Evolutionary conservation across 2,797 vertebrate species (phyloP), one percentile per base, ranked within the genome.

Genomic region (Podargus strigoides): DNA sequence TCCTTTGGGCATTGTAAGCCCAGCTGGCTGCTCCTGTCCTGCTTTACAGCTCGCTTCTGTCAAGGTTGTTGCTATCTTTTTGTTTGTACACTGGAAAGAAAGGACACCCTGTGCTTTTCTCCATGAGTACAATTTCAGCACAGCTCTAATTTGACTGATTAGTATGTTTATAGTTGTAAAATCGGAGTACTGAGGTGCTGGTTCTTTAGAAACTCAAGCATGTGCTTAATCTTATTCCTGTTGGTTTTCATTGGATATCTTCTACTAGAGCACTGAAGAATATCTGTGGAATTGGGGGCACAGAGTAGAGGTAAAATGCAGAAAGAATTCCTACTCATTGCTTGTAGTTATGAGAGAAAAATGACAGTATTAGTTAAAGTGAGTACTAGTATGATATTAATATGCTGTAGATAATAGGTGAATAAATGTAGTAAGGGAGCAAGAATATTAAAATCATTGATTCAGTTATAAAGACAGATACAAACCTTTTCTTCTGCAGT

Each of bases 401-500:
- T 90, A 88, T 92, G 39, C 28, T 75, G 14, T 53, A 83, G 77
- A 64, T 68, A 77, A 28, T 56, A 10, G 32, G 13, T 22, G 16
- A 80, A 46, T 70, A 69, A 67, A 56, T 67, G 22, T 62, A 76
- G 26, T 22, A 47, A 68, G 14, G 8, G 18, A 76, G 30, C 10
- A 66, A 80, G 34, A 67, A 56, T 72, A 53, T 81, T 68, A 62
- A 75, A 76, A 63, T 58, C 1, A 34, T 60, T 63, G 42, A 39
- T 77, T 79, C 19, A 10, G 27, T 89, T 87, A 24, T 32, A 89
- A 68, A 2, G 9, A 81, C 23, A 50, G 22, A 50, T 93, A 97
- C 98, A 98, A 94, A 99, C 99, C 99, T 99, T 98, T 99, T 89
- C 89, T 97, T 96, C 94, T 98, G 98, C 99, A 99, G 96, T 99